Base-by-base conservation (phyloP, 1,140 invertebrate species). In the Aphelinus atriplicis region DNA sequence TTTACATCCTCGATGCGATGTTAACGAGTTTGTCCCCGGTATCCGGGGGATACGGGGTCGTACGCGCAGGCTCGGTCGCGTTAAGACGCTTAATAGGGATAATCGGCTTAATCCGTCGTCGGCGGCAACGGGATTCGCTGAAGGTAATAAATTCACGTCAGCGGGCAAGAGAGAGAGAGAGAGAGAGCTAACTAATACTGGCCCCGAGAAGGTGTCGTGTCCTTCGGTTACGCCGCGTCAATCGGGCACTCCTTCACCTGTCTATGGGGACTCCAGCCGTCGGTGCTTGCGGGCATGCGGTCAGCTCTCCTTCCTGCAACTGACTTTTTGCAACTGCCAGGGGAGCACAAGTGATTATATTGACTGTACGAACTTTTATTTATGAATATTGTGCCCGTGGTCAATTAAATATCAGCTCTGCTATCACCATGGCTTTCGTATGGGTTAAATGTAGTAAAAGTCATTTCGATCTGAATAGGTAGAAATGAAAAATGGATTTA, bases 41-140 rank as follows among this genome's bases (percentile, higher is more conserved):
- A 57, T 45, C 50, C 43, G 46, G 51, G 56, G 46, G 50, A 45
- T 46, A 26, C 3, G 50, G n/a, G 45, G 5, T n/a, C 9, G 60
- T n/a, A 26, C 51, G 62, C 60, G 53, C 26, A 47, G 68, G 43
- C 43, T 51, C 61, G 61, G 55, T 50, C 43, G 58, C 57, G 51
- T 72, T 76, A 76, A 67, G 65, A 72, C 62, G 51, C 66, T 77
- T 77, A 77, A 77, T 77, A 73, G 68, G 61, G 55, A 70, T 77
- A 73, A 77, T 77, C 71, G 71, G 66, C 64, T 77, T 73, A 77
- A 77, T 77, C 65, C 65, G 42, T 55, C 66, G 65, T 56, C 51
- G 60, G 10, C 51, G 53, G 42, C 58, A 3, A 46, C 46, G 65
- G 26, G 50, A 69, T 63, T 62, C 45, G 48, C 58, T 10, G 42